Percentiles rank a stretch among this genome's conserved stretches.
Evolutionary conservation across 2,797 vertebrate genomes (phyloP).

Genomic region (Galagoides demidoff): DNA sequence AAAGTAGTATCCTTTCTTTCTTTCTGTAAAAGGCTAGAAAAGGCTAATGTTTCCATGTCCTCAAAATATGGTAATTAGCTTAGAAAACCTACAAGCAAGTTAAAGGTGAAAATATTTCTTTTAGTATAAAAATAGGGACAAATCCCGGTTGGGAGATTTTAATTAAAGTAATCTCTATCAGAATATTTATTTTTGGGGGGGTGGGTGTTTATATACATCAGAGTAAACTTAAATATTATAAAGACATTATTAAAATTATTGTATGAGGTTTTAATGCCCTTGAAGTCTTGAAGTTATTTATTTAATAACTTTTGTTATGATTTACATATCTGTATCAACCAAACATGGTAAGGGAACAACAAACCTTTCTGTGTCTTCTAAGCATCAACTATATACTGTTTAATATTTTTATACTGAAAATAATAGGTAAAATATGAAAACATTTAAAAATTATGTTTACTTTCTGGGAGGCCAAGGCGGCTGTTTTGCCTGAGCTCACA

Average conservation of each 20-base stretch:
- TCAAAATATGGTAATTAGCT: constrained; percentile 8
- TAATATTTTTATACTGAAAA: not conserved
- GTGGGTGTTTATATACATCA: not conserved
- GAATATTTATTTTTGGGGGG: not conserved
- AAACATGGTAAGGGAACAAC: not conserved
- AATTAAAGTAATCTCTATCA: constrained; percentile 34
- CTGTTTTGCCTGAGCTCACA: no score
- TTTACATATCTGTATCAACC: not conserved
- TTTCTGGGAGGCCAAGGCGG: not conserved
- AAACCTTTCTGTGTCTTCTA: not conserved
- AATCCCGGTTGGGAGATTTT: constrained; percentile 1
- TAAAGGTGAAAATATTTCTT: not conserved
- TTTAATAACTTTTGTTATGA: not conserved
- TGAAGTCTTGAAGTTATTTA: not conserved
- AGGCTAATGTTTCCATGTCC: not conserved
- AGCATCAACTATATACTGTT: not conserved
- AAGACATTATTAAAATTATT: not conserved
- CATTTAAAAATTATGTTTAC: not conserved
- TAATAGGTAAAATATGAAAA: not conserved
- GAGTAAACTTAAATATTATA: not conserved
- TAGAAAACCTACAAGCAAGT: constrained; percentile 11
- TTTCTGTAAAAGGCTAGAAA: not conserved
- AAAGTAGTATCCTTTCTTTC: not conserved
- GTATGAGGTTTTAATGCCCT: not conserved
- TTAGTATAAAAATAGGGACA: constrained; percentile 31